Conservation (phyloP, 2,113 vertebrate species). For the Phalacrocorax brasilianus region DNA sequence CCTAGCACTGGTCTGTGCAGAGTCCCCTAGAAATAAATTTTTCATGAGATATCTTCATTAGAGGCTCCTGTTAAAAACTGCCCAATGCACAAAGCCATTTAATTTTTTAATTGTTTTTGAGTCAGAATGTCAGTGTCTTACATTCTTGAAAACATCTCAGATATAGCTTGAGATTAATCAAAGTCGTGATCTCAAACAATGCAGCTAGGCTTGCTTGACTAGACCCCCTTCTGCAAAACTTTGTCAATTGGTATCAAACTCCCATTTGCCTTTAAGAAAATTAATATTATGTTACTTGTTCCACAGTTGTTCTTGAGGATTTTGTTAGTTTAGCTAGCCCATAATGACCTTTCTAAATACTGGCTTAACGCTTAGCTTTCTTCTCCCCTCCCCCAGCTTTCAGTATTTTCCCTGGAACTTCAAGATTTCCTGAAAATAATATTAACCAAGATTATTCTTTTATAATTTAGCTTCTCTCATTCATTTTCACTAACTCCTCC, state of each 20-base stretch:
- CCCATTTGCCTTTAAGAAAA: neutral
- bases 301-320: neutral
- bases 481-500: neutral
- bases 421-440: neutral
- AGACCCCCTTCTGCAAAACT: neutral
- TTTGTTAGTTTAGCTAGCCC: neutral
- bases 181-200: neutral
- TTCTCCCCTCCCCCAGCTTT: neutral
- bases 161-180: neutral
- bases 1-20: neutral
- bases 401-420: neutral
- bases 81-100: neutral
- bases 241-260: neutral
- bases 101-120: neutral
- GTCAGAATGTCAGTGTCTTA: neutral
- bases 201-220: neutral
- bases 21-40: neutral
- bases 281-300: fast-evolving
- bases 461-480: neutral
- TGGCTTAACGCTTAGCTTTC: neutral
- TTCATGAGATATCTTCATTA: neutral
- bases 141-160: neutral
- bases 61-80: neutral
- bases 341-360: neutral
- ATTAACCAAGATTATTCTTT: neutral